phyloP scores from a whole-genome alignment of 2,888 invertebrate species.

The Empis livida region DNA sequence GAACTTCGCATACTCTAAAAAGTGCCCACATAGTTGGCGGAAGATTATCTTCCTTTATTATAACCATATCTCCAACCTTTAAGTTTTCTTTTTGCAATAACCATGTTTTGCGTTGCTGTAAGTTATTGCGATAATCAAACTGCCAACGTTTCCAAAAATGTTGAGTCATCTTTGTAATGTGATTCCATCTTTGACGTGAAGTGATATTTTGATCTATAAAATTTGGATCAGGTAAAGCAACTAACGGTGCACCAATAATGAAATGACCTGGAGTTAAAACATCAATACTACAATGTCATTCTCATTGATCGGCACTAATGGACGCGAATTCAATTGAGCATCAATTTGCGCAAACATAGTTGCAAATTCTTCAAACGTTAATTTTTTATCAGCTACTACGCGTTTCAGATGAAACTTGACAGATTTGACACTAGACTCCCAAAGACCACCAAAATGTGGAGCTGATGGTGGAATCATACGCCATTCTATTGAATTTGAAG shows the following conservation, averaged over 20 bases:
- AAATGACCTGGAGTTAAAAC: slow-evolving; percentile 7
- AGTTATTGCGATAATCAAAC: neutral
- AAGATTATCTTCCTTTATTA: neutral
- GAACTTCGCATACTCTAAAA: neutral
- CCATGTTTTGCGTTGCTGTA: neutral
- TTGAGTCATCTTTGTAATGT: neutral
- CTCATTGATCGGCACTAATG: slow-evolving; percentile 11
- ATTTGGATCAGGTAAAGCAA: slow-evolving; percentile 7
- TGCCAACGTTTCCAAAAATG: slow-evolving; percentile 1
- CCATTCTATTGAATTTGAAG: no score
- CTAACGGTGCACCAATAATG: slow-evolving; percentile 1
- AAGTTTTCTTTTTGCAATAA: neutral
- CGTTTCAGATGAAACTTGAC: slow-evolving; percentile 18
- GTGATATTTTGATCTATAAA: neutral
- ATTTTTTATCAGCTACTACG: slow-evolving; percentile 11
- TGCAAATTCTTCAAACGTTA: slow-evolving; percentile 18
- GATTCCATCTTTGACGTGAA: neutral
- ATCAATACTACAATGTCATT: slow-evolving; percentile 7
- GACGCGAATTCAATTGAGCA: slow-evolving; percentile 17
- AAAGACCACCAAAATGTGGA: no score
- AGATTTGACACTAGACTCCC: slow-evolving; percentile 20
- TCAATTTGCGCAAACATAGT: slow-evolving; percentile 17
- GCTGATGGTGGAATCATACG: no score
- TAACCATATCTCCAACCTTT: neutral
- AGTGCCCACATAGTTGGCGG: slow-evolving; percentile 1